Percentiles rank a stretch among this genome's conserved stretches.
Conservation (phyloP, 1,140 invertebrate species). For the Drosophila lacteicornis region DNA sequence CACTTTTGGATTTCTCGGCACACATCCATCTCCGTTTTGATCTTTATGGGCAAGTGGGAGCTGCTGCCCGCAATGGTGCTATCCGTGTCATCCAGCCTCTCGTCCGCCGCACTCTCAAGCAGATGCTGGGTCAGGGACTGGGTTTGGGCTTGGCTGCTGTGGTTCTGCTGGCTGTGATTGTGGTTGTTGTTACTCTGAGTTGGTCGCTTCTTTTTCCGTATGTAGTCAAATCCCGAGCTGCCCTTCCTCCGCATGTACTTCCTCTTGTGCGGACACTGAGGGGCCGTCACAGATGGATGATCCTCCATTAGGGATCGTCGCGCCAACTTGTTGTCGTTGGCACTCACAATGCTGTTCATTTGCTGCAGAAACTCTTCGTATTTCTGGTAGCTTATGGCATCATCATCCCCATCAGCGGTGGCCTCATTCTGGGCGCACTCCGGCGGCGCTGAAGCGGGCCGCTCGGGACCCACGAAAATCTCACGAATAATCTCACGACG, state of each 20-base stretch:
- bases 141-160: background rate
- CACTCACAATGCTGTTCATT: slow-evolving; percentile 83
- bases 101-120: slow-evolving; percentile 46
- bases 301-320: slow-evolving; percentile 28
- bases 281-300: background rate
- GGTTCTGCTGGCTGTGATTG: slow-evolving; percentile 2
- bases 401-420: slow-evolving; percentile 3
- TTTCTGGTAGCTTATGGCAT: slow-evolving; percentile 76
- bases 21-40: slow-evolving; percentile 88
- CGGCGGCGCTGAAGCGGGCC: slow-evolving; percentile 88
- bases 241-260: slow-evolving; percentile 87
- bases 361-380: slow-evolving; percentile 82
- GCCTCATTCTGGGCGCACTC: slow-evolving; percentile 67
- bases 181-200: slow-evolving; percentile 63
- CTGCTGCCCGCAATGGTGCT: slow-evolving; percentile 74
- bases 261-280: slow-evolving; percentile 83
- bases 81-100: slow-evolving; percentile 66
- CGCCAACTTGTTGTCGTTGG: slow-evolving; percentile 85
- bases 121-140: slow-evolving; percentile 9
- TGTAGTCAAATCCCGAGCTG: slow-evolving; percentile 93
- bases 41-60: slow-evolving; percentile 72
- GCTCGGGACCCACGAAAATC: slow-evolving; percentile 89
- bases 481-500: slow-evolving; percentile 91
- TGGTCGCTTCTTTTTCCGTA: slow-evolving; percentile 92
- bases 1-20: slow-evolving; percentile 94